Conservation (phyloP, 2,888 invertebrate genomes). For the Leptopilina drosophilae region DNA sequence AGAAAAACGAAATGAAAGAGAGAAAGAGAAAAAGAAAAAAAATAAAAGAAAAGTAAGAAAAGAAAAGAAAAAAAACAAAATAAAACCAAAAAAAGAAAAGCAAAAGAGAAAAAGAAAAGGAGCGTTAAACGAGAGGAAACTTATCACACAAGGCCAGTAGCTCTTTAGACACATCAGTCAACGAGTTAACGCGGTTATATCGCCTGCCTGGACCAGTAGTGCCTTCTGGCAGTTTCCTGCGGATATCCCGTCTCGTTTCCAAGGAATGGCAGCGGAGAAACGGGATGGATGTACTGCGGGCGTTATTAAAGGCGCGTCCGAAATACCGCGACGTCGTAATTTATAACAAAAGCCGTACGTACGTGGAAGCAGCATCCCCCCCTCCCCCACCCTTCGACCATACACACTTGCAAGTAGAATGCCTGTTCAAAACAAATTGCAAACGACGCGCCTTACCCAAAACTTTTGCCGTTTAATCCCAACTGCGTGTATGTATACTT, state of each 20-base stretch:
- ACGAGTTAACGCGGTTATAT: slow-evolving; percentile 40
- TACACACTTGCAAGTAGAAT: slow-evolving; percentile 11
- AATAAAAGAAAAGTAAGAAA: slow-evolving; percentile 23
- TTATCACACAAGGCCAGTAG: slow-evolving; percentile 27
- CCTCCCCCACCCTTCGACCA: neutral
- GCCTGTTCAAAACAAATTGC: slow-evolving; percentile 38
- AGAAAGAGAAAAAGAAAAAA: slow-evolving; percentile 1
- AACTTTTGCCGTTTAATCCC: slow-evolving; percentile 32
- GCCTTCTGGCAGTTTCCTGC: slow-evolving; percentile 34
- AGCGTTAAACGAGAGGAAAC: slow-evolving; percentile 28
- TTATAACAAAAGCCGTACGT: slow-evolving; percentile 45
- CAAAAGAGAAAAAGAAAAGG: too few species aligned
- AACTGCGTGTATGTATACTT: neutral
- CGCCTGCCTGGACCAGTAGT: slow-evolving; percentile 38
- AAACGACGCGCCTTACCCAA: slow-evolving; percentile 18
- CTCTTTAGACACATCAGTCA: slow-evolving; percentile 40
- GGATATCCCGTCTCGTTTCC: slow-evolving; percentile 8
- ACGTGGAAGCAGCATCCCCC: slow-evolving; percentile 24
- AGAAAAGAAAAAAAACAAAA: too few species aligned
- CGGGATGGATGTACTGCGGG: slow-evolving; percentile 36
- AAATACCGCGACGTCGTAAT: slow-evolving; percentile 54
- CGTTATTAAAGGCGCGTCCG: slow-evolving; percentile 58
- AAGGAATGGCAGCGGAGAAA: slow-evolving; percentile 22
- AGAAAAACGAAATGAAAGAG: neutral
- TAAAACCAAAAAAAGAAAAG: too few species aligned